Percentiles rank a stretch among this genome's conserved stretches.
Evolutionary conservation across 2,113 vertebrate genomes (phyloP).

Genomic region (Chinchilla lanigera): DNA sequence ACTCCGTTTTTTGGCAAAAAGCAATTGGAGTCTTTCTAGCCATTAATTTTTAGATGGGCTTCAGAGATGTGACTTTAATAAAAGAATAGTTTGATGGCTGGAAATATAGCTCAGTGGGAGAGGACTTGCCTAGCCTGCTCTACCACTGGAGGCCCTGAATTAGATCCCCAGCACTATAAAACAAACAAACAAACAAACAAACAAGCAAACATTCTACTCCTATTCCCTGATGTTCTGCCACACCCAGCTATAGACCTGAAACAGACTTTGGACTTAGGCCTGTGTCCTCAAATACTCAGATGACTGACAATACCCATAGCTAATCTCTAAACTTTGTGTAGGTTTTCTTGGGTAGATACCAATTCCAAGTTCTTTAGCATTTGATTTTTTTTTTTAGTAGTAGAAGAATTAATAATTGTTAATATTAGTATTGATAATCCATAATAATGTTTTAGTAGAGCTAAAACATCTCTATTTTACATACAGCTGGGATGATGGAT

Average conservation of each 20-base stretch:
- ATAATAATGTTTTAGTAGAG: background rate
- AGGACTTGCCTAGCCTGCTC: background rate
- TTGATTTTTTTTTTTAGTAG: background rate
- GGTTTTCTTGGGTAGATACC: background rate
- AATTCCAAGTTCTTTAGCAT: background rate
- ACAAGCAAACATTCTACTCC: background rate
- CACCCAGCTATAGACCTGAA: background rate
- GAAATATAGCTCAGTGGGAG: background rate
- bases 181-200: background rate
- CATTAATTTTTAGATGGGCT: background rate
- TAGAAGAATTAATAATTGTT: background rate
- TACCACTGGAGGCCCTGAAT: background rate
- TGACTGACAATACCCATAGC: background rate
- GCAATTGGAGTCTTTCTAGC: background rate
- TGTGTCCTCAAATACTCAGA: background rate
- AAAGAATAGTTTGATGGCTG: background rate
- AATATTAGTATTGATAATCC: too few species aligned
- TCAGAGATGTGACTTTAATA: constrained; percentile 9
- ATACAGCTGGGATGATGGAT: background rate
- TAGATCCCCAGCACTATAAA: background rate
- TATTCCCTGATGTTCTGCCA: background rate
- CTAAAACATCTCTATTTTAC: background rate
- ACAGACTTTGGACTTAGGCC: background rate
- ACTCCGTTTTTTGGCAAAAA: background rate
- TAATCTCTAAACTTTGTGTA: background rate